Evolutionary conservation across 2,888 invertebrate genomes (phyloP).

Genomic region (Holacanthella duospinosa): DNA sequence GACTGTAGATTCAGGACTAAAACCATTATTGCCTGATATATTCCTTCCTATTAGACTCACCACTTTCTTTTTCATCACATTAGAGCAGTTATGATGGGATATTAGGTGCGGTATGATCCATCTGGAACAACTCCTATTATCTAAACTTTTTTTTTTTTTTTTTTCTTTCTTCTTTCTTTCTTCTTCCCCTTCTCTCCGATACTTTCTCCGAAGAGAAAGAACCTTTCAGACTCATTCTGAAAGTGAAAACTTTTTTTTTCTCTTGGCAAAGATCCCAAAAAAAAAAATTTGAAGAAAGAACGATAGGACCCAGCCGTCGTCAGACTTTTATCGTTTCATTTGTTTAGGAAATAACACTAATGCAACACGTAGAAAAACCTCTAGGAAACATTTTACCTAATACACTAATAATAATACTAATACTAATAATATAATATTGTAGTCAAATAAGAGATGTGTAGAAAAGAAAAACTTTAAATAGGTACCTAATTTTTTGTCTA

Average conservation of each 20-base stretch:
- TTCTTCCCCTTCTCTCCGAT: no score
- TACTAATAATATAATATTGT: no score
- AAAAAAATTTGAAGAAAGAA: not conserved
- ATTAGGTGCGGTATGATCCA: not conserved
- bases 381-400: no score
- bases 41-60: not conserved
- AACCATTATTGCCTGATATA: not conserved
- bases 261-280: not conserved
- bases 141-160: not conserved
- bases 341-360: not conserved
- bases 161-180: not conserved
- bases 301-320: not conserved
- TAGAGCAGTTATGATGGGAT: not conserved
- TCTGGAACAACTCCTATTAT: not conserved
- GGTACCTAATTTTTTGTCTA: no score
- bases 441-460: not conserved
- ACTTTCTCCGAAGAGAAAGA: no score
- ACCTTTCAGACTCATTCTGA: not conserved
- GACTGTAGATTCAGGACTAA: not conserved
- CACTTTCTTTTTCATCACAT: not conserved
- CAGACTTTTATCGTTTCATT: not conserved
- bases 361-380: slow-evolving; percentile 1
- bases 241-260: not conserved
- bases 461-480: no score
- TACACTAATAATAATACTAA: no score